Conservation (phyloP, 1,140 invertebrate genomes). For the Micrasema minimum region DNA sequence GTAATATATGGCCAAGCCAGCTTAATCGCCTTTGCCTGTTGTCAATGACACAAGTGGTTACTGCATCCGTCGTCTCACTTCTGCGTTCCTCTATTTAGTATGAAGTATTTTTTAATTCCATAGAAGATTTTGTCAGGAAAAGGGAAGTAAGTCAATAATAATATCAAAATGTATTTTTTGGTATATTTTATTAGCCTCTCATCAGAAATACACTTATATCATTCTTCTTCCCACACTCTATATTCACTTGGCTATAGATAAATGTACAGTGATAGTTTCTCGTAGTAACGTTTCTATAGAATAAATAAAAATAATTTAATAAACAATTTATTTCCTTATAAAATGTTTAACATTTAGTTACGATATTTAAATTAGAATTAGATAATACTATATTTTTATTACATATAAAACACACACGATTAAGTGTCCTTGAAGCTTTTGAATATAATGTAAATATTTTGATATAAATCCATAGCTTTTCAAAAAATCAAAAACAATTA, state of each 20-base stretch:
- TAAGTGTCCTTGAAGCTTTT: background rate
- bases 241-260: conserved; percentile 20
- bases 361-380: conserved; percentile 33
- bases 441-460: background rate
- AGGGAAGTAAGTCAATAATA: no score
- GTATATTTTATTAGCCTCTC: conserved; percentile 30
- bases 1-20: no score
- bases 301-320: conserved; percentile 46
- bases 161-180: conserved; percentile 4
- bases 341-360: conserved; percentile 47
- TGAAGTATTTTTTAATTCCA: no score
- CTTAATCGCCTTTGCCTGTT: no score
- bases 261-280: conserved; percentile 32
- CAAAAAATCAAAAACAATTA: no score
- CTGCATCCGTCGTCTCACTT: no score
- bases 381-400: conserved; percentile 10
- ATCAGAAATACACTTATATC: conserved; percentile 8
- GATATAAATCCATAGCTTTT: background rate
- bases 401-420: conserved; percentile 10
- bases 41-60: no score
- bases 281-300: conserved; percentile 31
- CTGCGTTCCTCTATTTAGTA: no score
- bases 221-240: background rate
- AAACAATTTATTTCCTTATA: conserved; percentile 40
- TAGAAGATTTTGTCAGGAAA: no score